Evolutionary conservation across 2,113 vertebrate genomes (phyloP).

Genomic region (Clarias batrachus): DNA sequence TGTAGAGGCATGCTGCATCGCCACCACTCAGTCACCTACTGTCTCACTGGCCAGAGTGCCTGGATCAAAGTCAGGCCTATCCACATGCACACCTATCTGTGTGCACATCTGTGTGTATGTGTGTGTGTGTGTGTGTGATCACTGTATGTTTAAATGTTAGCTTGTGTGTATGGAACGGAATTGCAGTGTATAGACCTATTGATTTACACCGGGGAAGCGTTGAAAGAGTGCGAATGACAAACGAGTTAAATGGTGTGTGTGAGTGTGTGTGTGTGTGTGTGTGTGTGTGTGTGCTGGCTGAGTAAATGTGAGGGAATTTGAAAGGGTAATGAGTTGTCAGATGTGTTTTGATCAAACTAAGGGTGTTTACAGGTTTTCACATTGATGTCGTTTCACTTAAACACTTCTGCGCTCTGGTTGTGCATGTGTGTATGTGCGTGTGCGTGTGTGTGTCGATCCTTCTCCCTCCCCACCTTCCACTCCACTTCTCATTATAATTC

Average conservation of each 20-base stretch:
- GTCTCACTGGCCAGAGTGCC: slow-evolving; percentile 82
- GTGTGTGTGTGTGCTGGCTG: not conserved
- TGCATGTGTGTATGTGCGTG: not conserved
- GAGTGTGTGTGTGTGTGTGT: not conserved
- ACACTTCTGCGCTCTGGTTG: not conserved
- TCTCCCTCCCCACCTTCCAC: slow-evolving; percentile 1
- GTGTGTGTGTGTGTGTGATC: slow-evolving; percentile 9
- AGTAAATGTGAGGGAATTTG: not conserved
- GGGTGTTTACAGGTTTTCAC: slow-evolving; percentile 7
- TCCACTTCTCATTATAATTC: not conserved
- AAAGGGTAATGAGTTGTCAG: slow-evolving; percentile 25
- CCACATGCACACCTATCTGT: slow-evolving; percentile 28
- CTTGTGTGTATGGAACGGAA: not conserved
- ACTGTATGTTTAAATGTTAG: not conserved
- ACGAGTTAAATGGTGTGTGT: slow-evolving; percentile 4
- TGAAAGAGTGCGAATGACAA: not conserved
- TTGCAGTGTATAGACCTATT: no score
- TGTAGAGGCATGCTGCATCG: slow-evolving; percentile 87
- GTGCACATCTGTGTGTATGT: no score
- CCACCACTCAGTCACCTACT: slow-evolving; percentile 78
- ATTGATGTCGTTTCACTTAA: not conserved
- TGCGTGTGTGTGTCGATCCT: not conserved
- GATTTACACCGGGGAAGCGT: no score
- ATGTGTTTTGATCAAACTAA: slow-evolving; percentile 40
- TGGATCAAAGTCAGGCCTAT: slow-evolving; percentile 57